Evolutionary conservation across 2,797 vertebrate genomes (phyloP), one percentile per base, ranked within the genome.

Genomic region (Coendou prehensilis): DNA sequence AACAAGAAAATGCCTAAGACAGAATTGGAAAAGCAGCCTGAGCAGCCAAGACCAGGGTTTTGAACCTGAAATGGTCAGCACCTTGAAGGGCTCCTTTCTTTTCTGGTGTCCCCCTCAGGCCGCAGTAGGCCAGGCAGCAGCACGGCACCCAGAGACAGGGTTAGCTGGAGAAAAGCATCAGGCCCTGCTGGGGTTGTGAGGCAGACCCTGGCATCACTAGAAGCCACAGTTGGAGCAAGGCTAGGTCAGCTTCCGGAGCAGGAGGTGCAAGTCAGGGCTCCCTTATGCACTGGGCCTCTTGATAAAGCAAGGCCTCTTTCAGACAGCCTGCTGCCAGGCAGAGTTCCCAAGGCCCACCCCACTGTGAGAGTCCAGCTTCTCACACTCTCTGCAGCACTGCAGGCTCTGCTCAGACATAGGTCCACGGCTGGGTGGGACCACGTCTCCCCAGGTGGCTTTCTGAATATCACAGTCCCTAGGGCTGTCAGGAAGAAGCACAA

Each of bases 121-220:
- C 10, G 11, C 0, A 1, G 30, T 5, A 22, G 54, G 41, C 18
- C 0, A 0, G 80, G 8, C 82, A 1, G 15, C 63, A 78, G 47
- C 0, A 17, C 54, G 9, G 33, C 20, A 2, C 0, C 0, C 0
- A 5, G 50, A 3, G 11, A 15, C 73, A 33, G 0, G 3, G 17
- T 9, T 0, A 26, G 50, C 28, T 9, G 30, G n/a, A 5, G 33
- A 17, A 30, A 8, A 9, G 47, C 8, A 28, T 64, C 0, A 2
- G 11, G 47, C 54, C 54, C 71, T 71, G 30, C 11, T 6, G 9
- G 9, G 2, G 37, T 8, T 6, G 30, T 3, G 0, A 0, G 2
- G 22, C 2, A 56, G 64, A 61, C 4, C 2, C 47, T 14, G 0
- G 1, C 1, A 0, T 37, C 15, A 22, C 33, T 23, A 15, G 76